These are phyloP conservation scores for Lycorma delicatula DNA, from an alignment of 1,140 invertebrate genomes.

Conservation along the genomic window DNA sequence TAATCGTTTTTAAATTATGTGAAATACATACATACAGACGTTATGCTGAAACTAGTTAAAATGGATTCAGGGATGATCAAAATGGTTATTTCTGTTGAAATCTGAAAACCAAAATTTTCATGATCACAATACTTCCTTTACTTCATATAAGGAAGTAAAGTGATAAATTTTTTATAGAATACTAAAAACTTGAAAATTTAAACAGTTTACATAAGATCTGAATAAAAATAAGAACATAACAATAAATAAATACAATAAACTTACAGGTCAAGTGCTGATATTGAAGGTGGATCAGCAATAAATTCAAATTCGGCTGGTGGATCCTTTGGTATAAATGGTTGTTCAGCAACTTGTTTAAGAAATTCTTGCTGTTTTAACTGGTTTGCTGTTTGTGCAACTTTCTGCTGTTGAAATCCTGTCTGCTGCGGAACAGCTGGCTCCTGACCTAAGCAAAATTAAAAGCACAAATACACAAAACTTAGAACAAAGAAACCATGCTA, in stretches of 20 bases:
- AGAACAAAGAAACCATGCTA: neutral
- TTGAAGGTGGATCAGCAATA: constrained; percentile 95
- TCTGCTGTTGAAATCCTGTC: constrained; percentile 20
- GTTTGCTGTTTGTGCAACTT: constrained; percentile 52
- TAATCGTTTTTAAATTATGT: too few relatives aligned
- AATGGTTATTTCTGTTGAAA: too few relatives aligned
- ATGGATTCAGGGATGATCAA: too few relatives aligned
- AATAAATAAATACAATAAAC: constrained; percentile 33
- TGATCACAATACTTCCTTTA: too few relatives aligned
- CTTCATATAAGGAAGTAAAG: too few relatives aligned
- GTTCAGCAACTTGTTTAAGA: constrained; percentile 71
- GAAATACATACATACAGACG: too few relatives aligned
- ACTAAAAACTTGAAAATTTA: too few relatives aligned
- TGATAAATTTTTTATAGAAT: constrained; percentile 12
- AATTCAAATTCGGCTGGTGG: constrained; percentile 96
- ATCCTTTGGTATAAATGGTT: constrained; percentile 87
- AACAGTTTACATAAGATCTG: neutral
- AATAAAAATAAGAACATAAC: constrained; percentile 2
- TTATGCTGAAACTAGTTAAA: too few relatives aligned
- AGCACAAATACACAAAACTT: neutral
- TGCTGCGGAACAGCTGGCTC: constrained; percentile 24
- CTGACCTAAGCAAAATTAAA: constrained; percentile 22
- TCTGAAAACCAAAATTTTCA: too few relatives aligned
- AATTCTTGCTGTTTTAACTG: constrained; percentile 83
- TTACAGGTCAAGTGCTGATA: constrained; percentile 95